Evolutionary conservation across 37 sponge, comb jelly and placozoan species (phyloP).

Genomic region (Aplysina aerophoba): DNA sequence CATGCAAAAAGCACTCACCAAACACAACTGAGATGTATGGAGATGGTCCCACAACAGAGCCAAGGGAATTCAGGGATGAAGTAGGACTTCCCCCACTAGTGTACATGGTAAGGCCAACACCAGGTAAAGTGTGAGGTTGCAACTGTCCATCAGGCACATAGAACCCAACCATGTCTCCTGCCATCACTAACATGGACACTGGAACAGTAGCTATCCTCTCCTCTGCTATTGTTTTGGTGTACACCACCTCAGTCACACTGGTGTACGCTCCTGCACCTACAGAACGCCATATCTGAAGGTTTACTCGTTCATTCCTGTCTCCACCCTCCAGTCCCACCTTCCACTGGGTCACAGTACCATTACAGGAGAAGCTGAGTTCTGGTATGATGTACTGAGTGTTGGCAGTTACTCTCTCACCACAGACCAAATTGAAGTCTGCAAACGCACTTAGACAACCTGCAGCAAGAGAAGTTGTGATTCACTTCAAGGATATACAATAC

Average conservation of each 20-base stretch:
- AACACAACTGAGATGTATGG: no score
- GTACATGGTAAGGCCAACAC: no score
- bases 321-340: conserved; percentile 23
- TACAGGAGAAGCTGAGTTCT: conserved; percentile 10
- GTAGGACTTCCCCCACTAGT: no score
- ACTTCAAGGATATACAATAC: no score
- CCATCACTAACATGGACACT: no score
- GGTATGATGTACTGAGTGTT: neutral
- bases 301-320: neutral
- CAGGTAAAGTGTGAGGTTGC: no score
- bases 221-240: conserved; percentile 7
- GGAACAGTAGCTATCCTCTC: neutral
- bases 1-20: no score
- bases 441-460: conserved; percentile 15
- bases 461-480: no score
- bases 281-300: conserved; percentile 1
- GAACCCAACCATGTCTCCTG: no score
- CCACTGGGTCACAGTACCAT: conserved; percentile 27
- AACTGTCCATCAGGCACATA: no score
- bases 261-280: neutral
- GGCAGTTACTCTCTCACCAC: neutral
- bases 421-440: neutral
- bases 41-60: no score
- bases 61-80: no score
- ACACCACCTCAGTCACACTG: neutral